Conservation (phyloP, 2,113 vertebrate genomes). For the Notothenia rossii region DNA sequence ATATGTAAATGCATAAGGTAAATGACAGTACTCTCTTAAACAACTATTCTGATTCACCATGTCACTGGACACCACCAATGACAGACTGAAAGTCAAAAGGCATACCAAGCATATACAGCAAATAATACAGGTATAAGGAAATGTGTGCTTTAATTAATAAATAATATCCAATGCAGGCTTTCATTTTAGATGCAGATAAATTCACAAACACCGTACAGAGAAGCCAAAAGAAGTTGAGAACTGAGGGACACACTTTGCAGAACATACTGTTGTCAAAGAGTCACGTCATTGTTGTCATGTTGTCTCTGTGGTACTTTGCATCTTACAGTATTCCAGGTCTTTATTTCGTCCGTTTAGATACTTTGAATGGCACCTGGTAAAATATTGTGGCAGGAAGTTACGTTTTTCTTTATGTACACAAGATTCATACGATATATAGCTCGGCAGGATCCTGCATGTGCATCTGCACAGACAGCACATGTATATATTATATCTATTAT, state of each 20-base stretch:
- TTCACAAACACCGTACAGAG: conserved; percentile 71
- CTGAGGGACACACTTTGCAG: conserved; percentile 58
- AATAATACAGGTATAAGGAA: conserved; percentile 62
- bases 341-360: conserved; percentile 23
- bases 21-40: conserved; percentile 58
- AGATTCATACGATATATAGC: conserved; percentile 44
- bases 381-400: conserved; percentile 68
- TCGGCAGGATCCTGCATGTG: conserved; percentile 46
- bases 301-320: conserved; percentile 55
- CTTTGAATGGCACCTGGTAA: conserved; percentile 59
- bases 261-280: conserved; percentile 40
- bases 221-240: conserved; percentile 48
- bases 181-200: conserved; percentile 61
- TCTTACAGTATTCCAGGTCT: conserved; percentile 69
- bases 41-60: conserved; percentile 63
- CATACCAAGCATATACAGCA: conserved; percentile 73
- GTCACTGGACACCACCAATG: conserved; percentile 72
- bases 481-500: conserved; percentile 58
- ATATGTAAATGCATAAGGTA: conserved; percentile 65
- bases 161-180: conserved; percentile 54
- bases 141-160: conserved; percentile 54
- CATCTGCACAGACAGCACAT: conserved; percentile 45
- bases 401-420: conserved; percentile 60
- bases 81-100: conserved; percentile 61
- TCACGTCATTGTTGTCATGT: conserved; percentile 44